Evolutionary conservation across 2,113 vertebrate genomes (phyloP), one percentile per base, ranked within the genome.

Genomic region (Pelusios castaneus): DNA sequence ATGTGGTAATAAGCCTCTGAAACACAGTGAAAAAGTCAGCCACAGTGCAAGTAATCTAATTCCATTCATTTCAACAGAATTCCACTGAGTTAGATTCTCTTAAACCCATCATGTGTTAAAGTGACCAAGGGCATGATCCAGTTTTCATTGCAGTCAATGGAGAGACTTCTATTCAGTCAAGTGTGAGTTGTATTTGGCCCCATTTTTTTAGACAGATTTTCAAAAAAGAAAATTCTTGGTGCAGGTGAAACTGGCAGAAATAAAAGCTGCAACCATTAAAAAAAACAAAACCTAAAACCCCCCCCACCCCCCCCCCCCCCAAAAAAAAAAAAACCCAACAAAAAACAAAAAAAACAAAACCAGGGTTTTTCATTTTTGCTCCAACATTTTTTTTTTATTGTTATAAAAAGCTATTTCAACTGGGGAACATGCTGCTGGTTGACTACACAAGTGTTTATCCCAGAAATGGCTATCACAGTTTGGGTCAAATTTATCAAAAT

Each of bases 141-240:
- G 12, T 75, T 75, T 43, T 7, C 34, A 21, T 8, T 67, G 70
- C 70, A 73, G 21, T 73, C 38, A 73, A 10, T 73, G 6, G 16
- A 86, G 22, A 77, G 5, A 82, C n/a, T 73, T 8, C 88, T 89
- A 13, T 45, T 84, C 43, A 73, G 19, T 21, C 84, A 83, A 94
- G 82, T 45, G 8, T 10, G 82, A 87, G 5, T 3, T 84, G 14
- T 27, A 75, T 0, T 5, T 91, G 67, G 55, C 9, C 1, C 34
- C 0, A 63, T 22, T 88, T 19, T 27, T 2, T 67, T 81, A n/a
- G 6, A 16, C 6, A 90, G 90, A 84, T 0, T 24, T 45, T 4
- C 70, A 76, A 45, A 19, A 55, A 79, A 1, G 63, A 76, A 1
- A 79, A 17, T 55, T 89, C 10, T 10, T 56, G 17, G 1, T 54